phyloP scores from a whole-genome alignment of 2,888 invertebrate species.

The Pelosia muscerda region DNA sequence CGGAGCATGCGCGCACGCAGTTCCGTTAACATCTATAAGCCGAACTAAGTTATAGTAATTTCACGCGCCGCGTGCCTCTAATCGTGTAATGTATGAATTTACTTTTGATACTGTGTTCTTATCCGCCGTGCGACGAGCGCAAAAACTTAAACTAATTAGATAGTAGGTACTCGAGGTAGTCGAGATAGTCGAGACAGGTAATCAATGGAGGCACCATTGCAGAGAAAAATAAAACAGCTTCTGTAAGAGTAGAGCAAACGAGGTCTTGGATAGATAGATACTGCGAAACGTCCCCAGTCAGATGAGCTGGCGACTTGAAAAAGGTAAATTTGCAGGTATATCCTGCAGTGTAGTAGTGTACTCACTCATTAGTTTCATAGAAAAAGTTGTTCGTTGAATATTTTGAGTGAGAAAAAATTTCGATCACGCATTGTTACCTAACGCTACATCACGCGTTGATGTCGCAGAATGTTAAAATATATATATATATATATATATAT shows the following conservation, averaged over 20 bases:
- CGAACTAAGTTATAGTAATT: constrained; percentile 27
- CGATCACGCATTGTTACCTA: too few species aligned
- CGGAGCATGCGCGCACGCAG: constrained; percentile 19
- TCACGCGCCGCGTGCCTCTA: constrained; percentile 29
- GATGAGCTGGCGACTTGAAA: neutral
- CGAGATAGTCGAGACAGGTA: too few species aligned
- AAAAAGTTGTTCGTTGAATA: too few species aligned
- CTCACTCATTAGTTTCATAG: too few species aligned
- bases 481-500: too few species aligned
- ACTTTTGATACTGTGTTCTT: constrained; percentile 16
- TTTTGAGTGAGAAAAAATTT: too few species aligned
- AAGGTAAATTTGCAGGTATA: neutral
- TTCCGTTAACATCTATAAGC: constrained; percentile 32
- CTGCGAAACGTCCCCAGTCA: neutral
- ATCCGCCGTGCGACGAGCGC: neutral
- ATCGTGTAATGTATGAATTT: constrained; percentile 30
- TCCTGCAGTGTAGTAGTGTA: too few species aligned
- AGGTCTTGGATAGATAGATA: too few species aligned
- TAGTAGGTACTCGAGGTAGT: neutral
- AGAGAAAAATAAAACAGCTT: neutral
- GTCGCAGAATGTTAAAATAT: too few species aligned
- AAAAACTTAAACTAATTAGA: neutral
- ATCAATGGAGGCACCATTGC: neutral
- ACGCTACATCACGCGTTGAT: too few species aligned
- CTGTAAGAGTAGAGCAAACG: neutral